Evolutionary conservation across 1,140 invertebrate species (phyloP).

Genomic region (Tribolium castaneum): DNA sequence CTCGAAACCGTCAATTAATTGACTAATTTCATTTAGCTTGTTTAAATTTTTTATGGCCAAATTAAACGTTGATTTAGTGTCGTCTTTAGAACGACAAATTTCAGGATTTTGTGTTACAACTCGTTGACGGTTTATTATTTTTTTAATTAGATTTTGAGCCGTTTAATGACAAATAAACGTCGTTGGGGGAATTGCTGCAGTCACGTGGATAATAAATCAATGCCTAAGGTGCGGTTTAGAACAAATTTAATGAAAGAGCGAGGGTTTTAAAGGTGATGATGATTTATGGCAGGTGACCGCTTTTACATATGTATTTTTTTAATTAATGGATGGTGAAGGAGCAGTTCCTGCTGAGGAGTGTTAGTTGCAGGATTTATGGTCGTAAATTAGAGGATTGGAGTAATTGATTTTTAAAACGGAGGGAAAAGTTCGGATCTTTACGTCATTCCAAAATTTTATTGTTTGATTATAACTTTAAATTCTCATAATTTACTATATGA

Average conservation of each 20-base stretch:
- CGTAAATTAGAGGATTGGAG: neutral
- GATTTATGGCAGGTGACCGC: conserved; percentile 5
- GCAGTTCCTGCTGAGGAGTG: neutral
- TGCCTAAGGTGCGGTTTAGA: conserved; percentile 11
- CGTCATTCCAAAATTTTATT: neutral
- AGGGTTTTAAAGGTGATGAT: neutral
- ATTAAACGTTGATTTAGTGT: neutral
- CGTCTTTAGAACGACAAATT: neutral
- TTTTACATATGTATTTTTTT: neutral
- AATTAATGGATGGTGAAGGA: neutral
- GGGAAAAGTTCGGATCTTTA: neutral
- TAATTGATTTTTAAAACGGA: neutral
- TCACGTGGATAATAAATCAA: conserved; percentile 9
- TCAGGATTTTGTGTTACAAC: neutral
- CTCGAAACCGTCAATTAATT: conserved; percentile 8
- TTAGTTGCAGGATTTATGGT: neutral
- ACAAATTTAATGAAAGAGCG: conserved; percentile 22
- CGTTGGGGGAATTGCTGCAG: neutral
- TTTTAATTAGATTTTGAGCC: conserved; percentile 1
- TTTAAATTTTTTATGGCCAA: no score
- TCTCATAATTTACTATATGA: no score
- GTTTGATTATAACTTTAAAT: no score
- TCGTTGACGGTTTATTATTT: neutral
- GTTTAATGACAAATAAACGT: conserved; percentile 6
- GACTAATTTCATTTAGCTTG: neutral